Conservation (phyloP, 2,888 invertebrate genomes). For the Fragum sueziense region DNA sequence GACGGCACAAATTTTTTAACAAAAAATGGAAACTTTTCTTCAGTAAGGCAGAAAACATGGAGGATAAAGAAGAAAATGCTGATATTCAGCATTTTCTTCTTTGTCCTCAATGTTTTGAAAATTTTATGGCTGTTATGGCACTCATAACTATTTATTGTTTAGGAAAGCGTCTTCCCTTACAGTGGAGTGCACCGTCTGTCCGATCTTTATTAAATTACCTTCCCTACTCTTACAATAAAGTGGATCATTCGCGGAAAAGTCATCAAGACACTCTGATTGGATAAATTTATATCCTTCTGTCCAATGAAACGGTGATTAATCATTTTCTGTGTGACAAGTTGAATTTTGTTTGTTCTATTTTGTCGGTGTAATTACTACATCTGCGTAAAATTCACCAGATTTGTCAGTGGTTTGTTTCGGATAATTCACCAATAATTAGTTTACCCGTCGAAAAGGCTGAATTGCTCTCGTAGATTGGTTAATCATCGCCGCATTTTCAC, state of each 20-base stretch:
- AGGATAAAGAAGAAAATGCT: too few species aligned
- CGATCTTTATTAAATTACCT: constrained; percentile 62
- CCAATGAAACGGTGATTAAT: constrained; percentile 67
- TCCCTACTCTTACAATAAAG: constrained; percentile 57
- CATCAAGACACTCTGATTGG: constrained; percentile 58
- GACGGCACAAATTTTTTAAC: too few species aligned
- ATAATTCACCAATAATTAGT: constrained; percentile 57
- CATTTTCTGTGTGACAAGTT: constrained; percentile 60
- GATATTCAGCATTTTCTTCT: too few species aligned
- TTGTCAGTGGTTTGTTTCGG: constrained; percentile 30
- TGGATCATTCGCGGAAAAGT: constrained; percentile 54
- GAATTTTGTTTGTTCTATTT: constrained; percentile 61
- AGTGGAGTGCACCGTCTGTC: constrained; percentile 39
- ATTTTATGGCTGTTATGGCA: too few species aligned
- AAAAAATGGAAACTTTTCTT: too few species aligned
- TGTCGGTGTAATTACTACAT: constrained; percentile 56
- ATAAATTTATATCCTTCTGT: constrained; percentile 56
- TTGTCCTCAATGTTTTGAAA: too few species aligned
- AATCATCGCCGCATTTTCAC: constrained; percentile 24
- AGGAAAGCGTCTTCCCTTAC: too few species aligned
- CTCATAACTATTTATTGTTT: too few species aligned
- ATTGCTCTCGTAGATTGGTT: constrained; percentile 12
- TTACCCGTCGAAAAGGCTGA: constrained; percentile 25
- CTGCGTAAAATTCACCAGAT: constrained; percentile 43
- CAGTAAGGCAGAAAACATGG: too few species aligned